phyloP scores from a whole-genome alignment of 2,113 vertebrate genomes.

The Nyctibius bracteatus region DNA sequence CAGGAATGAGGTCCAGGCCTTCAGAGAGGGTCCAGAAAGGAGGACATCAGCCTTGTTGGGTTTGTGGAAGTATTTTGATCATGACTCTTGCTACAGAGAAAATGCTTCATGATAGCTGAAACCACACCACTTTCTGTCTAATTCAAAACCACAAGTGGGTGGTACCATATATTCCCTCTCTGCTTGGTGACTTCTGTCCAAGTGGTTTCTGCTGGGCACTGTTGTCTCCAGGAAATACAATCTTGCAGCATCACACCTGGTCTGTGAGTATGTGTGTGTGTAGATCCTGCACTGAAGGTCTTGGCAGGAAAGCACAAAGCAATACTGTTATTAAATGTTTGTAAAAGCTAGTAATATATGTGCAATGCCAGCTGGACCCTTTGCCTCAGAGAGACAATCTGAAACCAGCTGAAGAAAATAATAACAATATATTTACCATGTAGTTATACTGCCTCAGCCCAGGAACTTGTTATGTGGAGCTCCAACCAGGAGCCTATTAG shows the following conservation, averaged over 20 bases:
- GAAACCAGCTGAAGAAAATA: slow-evolving; percentile 20
- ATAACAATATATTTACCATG: neutral
- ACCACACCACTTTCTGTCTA: neutral
- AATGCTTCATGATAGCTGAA: neutral
- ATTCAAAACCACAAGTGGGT: neutral
- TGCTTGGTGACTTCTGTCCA: neutral
- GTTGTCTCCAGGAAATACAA: neutral
- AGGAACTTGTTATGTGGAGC: neutral
- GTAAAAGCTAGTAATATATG: slow-evolving; percentile 3
- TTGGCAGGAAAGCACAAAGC: neutral
- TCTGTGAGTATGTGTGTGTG: neutral
- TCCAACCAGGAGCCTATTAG: neutral
- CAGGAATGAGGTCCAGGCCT: neutral
- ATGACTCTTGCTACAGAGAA: neutral
- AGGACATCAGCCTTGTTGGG: neutral
- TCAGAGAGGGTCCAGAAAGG: neutral
- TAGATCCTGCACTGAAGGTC: neutral
- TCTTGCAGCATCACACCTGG: neutral
- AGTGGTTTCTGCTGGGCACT: neutral
- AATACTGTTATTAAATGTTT: slow-evolving; percentile 10
- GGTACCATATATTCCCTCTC: neutral
- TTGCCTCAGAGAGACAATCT: neutral
- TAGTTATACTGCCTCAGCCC: neutral
- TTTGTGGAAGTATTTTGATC: neutral
- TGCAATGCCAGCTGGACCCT: neutral